Percentiles rank a stretch among this genome's conserved stretches.
These are phyloP conservation scores for Dreissena polymorpha DNA, from an alignment of 1,140 invertebrate genomes.

Conservation along the genomic window DNA sequence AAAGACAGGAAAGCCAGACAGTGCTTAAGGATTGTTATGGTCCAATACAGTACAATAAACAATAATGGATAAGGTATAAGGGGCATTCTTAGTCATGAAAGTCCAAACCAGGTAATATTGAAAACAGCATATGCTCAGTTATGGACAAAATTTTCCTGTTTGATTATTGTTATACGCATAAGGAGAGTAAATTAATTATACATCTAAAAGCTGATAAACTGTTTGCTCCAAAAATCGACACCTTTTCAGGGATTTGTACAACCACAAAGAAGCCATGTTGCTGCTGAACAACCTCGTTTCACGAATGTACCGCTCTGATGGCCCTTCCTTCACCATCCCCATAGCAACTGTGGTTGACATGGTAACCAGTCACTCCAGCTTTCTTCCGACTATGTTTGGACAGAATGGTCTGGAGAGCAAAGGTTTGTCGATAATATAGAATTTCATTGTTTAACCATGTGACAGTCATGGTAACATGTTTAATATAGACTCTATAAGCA, in stretches of 20 bases:
- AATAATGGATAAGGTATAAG: background rate
- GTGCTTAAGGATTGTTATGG: no score
- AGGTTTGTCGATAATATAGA: constrained; percentile 53
- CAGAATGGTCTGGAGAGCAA: constrained; percentile 56
- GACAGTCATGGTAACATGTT: no score
- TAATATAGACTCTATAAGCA: no score
- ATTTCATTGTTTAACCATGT: no score
- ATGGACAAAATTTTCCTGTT: background rate
- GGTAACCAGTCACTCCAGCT: constrained; percentile 63
- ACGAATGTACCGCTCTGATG: background rate
- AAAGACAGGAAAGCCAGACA: no score
- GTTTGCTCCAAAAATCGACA: no score
- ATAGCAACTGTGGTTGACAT: constrained; percentile 55
- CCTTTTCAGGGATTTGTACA: constrained; percentile 29
- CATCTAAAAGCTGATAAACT: no score
- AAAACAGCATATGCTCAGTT: background rate
- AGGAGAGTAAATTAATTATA: no score
- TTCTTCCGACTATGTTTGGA: constrained; percentile 65
- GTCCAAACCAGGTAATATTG: background rate
- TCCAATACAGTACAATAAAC: no score
- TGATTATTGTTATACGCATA: background rate
- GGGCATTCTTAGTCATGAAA: background rate
- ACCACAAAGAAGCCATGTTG: background rate
- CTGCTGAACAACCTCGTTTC: constrained; percentile 15
- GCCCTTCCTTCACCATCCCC: constrained; percentile 18